A percentile compares a stretch with the other conserved stretches of the same genome.
Evolutionary conservation across 2,797 vertebrate species (phyloP).

Genomic region (Manis crassicaudata): DNA sequence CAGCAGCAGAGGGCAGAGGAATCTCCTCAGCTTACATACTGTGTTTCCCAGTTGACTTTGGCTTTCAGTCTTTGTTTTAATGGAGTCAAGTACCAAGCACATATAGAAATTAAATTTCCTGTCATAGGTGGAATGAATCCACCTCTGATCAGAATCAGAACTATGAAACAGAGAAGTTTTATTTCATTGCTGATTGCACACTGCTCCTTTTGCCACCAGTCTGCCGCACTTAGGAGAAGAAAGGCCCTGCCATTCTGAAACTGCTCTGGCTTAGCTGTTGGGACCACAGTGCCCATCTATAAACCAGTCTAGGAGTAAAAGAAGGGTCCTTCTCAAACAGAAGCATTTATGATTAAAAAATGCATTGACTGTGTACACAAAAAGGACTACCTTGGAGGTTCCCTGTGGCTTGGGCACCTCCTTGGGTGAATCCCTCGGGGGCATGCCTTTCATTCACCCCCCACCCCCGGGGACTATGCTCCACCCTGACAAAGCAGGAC

Average conservation of each 20-base stretch:
- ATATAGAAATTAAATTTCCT: constrained; percentile 86
- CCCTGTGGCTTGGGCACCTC: background rate
- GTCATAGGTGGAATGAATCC: constrained; percentile 69
- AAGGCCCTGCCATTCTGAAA: constrained; percentile 6
- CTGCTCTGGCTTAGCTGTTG: background rate
- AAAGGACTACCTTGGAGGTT: background rate
- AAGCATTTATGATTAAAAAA: background rate
- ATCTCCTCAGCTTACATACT: constrained; percentile 63
- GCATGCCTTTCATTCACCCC: background rate
- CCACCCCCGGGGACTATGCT: background rate
- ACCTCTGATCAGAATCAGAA: constrained; percentile 69
- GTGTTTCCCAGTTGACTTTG: constrained; percentile 74
- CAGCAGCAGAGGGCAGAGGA: constrained; percentile 38
- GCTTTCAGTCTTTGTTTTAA: constrained; percentile 81
- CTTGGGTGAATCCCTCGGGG: background rate
- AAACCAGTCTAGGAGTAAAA: background rate
- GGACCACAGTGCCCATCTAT: background rate
- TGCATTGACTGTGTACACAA: too few species aligned
- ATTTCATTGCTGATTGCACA: background rate
- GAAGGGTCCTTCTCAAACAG: background rate
- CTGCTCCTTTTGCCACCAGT: constrained; percentile 21
- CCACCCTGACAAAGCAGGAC: background rate
- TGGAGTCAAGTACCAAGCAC: constrained; percentile 82
- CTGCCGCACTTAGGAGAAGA: background rate
- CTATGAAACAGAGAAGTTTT: constrained; percentile 4